Base-by-base conservation (phyloP, 2,888 invertebrate species). In the Andrena praecox region DNA sequence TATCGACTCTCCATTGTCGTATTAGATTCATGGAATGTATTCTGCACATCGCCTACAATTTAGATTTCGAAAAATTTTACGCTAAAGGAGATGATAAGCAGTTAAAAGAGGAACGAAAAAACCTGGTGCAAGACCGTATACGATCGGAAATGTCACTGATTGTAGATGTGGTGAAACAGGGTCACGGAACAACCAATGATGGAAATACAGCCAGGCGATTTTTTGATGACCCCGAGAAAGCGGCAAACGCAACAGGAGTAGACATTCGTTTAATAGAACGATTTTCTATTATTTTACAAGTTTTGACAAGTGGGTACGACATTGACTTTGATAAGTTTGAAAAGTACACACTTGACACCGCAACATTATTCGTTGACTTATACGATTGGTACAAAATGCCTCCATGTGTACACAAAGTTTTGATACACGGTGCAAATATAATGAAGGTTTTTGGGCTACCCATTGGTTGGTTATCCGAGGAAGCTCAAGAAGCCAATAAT, bases 361-460 rank as follows among this genome's bases (percentile, higher is more conserved):
- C 56, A 56, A 20, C 27, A 24, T 7, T 56, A 2, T 20, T 10
- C 10, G 24, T 56, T 56, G n/a, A 20, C 0, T 24, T 56, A 20
- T 56, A 27, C 24, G 56, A 24, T 27, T 56, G 56, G 56, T 56
- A 56, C 10, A 56, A 56, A 56, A 56, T 56, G 56, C n/a, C 20
- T 24, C 20, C 56, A 20, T 20, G 24, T 56, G 56, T 56, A 20
- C 56, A 56, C 10, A 56, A 56, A 56, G 10, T 56, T 20, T 24
- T 27, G 24, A 10, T 56, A 56, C 56, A 56, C 24, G 56, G 56
- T 20, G 56, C 56, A 2, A 7, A 56, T 27, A 56, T 56, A 24
- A 56, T 56, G 24, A 56, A 56, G 4, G n/a, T 24, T 56, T 56
- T 56, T 8, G 20, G 20, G 0, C 10, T 27, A 10, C 27, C 56